Percentiles rank a stretch among this genome's conserved stretches.
Conservation (phyloP, 2,888 invertebrate genomes). For the Calameuta idolon region DNA sequence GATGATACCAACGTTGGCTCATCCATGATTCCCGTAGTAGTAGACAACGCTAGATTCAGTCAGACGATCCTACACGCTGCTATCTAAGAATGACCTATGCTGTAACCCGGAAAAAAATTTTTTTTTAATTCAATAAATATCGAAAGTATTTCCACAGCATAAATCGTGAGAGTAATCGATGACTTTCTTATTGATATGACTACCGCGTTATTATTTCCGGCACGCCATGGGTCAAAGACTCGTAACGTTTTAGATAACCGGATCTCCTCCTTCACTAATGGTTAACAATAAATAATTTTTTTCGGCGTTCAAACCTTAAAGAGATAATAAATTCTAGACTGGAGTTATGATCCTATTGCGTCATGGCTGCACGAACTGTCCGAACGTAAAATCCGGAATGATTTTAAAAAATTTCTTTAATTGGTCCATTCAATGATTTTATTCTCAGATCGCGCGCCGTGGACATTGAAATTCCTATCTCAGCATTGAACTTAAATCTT, state of each 20-base stretch:
- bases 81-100: neutral
- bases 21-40: neutral
- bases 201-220: neutral
- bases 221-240: constrained; percentile 1
- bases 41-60: neutral
- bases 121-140: too few relatives aligned
- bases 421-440: neutral
- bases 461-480: neutral
- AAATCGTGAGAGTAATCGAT: neutral
- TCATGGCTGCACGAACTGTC: neutral
- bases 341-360: neutral
- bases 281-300: constrained; percentile 3
- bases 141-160: neutral
- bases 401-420: neutral
- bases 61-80: neutral
- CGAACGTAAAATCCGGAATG: neutral
- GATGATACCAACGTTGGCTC: neutral
- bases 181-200: neutral
- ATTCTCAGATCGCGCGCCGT: neutral
- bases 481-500: neutral
- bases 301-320: neutral
- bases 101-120: neutral
- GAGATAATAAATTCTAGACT: neutral
- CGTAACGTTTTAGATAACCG: neutral
- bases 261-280: neutral